Conservation (phyloP, 1,140 invertebrate genomes). For the Lepidurus couesii region DNA sequence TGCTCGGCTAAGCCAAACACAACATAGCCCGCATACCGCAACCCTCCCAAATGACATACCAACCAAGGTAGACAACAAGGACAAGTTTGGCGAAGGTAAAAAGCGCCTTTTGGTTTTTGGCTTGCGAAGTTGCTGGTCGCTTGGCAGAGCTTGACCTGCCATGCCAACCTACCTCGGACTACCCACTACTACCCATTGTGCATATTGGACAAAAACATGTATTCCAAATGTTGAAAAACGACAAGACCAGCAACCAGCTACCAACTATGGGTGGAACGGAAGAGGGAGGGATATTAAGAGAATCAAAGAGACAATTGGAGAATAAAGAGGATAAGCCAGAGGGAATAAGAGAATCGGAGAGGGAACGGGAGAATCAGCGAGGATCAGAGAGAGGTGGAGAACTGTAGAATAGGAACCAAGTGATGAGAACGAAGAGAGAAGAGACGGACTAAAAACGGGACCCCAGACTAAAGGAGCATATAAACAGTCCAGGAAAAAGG, state of each 20-base stretch:
- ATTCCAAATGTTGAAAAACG: too few species aligned
- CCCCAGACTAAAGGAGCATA: not conserved
- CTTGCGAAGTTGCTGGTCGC: too few species aligned
- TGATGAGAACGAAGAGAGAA: not conserved
- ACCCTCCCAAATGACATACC: not conserved
- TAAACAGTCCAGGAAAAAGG: not conserved
- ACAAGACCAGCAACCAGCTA: too few species aligned
- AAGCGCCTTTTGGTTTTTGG: too few species aligned
- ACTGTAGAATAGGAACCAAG: too few species aligned
- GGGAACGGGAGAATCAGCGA: not conserved
- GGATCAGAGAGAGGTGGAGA: not conserved
- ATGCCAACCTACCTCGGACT: too few species aligned
- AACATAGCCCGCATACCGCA: not conserved
- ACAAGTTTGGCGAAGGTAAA: not conserved
- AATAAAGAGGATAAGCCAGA: not conserved
- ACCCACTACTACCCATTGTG: too few species aligned
- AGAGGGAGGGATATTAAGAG: not conserved
- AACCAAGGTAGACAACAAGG: slow-evolving; percentile 18
- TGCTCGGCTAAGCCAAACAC: not conserved
- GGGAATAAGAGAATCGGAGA: not conserved
- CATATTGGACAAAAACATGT: too few species aligned
- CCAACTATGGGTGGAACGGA: not conserved
- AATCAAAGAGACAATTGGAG: not conserved
- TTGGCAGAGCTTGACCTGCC: too few species aligned
- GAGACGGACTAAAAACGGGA: not conserved